phyloP scores from a whole-genome alignment of 2,888 invertebrate genomes.

The Tineola bisselliella region DNA sequence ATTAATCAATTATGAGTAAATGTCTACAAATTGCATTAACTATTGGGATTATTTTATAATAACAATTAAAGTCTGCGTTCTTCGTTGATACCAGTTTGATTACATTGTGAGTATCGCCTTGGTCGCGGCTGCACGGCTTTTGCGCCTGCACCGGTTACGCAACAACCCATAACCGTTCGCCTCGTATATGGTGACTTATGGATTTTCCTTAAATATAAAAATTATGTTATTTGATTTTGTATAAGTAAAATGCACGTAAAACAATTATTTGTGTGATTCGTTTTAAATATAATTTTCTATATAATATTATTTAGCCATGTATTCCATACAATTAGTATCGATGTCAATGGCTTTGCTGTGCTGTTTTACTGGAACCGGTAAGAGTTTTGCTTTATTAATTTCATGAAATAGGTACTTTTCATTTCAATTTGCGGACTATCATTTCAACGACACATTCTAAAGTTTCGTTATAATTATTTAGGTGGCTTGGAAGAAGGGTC shows the following conservation, averaged over 20 bases:
- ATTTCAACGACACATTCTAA: too few relatives aligned
- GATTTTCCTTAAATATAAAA: too few relatives aligned
- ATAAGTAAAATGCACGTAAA: too few relatives aligned
- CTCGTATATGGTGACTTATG: not conserved
- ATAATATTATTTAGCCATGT: not conserved
- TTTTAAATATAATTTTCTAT: not conserved
- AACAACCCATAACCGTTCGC: not conserved
- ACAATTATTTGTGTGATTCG: not conserved
- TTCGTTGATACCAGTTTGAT: constrained; percentile 5
- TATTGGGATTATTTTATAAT: too few relatives aligned
- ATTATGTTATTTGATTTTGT: too few relatives aligned
- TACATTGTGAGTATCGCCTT: not conserved
- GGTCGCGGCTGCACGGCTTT: not conserved
- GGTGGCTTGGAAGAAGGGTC: constrained; percentile 72
- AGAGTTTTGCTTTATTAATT: not conserved
- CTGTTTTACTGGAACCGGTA: not conserved
- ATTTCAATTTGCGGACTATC: too few relatives aligned
- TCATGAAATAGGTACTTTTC: too few relatives aligned
- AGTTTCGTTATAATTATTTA: constrained; percentile 25
- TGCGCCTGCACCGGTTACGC: not conserved
- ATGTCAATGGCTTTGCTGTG: not conserved
- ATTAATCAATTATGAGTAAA: too few relatives aligned
- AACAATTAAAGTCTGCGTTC: too few relatives aligned
- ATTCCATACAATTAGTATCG: not conserved
- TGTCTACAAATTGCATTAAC: too few relatives aligned